Evolutionary conservation across 2,888 invertebrate species (phyloP).

Genomic region (Julus scanicus): DNA sequence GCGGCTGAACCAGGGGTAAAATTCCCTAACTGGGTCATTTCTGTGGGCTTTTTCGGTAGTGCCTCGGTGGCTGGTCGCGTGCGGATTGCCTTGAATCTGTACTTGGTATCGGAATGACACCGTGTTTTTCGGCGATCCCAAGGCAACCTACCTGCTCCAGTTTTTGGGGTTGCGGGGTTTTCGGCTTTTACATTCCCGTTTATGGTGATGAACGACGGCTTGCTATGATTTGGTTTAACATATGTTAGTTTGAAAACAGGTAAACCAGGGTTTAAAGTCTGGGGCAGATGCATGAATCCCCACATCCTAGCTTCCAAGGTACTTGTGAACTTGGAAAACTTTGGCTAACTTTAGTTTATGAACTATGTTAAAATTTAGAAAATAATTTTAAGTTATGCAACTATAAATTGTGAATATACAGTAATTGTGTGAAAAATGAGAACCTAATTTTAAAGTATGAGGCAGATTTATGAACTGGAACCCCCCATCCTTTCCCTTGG

Average conservation of each 20-base stretch:
- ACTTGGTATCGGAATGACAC: conserved; percentile 12
- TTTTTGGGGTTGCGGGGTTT: not conserved
- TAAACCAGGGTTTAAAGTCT: too few species aligned
- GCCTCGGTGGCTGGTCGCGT: not conserved
- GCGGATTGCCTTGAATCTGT: conserved; percentile 15
- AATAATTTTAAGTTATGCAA: too few species aligned
- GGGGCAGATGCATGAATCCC: too few species aligned
- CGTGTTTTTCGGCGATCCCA: conserved; percentile 4
- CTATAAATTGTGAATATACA: too few species aligned
- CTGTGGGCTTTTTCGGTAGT: not conserved
- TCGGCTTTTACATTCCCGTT: not conserved
- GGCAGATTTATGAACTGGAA: too few species aligned
- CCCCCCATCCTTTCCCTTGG: too few species aligned
- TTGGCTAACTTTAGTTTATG: too few species aligned
- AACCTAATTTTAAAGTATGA: too few species aligned
- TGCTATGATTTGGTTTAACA: not conserved
- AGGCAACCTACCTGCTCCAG: conserved; percentile 37
- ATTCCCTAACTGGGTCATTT: not conserved
- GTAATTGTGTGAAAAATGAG: too few species aligned
- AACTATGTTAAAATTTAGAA: too few species aligned
- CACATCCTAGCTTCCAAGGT: too few species aligned
- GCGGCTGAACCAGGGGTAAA: not conserved
- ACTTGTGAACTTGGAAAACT: too few species aligned
- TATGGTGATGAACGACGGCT: not conserved
- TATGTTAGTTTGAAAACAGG: not conserved